Conservation (phyloP, 2,113 vertebrate species). For the Ardeotis arabs region DNA sequence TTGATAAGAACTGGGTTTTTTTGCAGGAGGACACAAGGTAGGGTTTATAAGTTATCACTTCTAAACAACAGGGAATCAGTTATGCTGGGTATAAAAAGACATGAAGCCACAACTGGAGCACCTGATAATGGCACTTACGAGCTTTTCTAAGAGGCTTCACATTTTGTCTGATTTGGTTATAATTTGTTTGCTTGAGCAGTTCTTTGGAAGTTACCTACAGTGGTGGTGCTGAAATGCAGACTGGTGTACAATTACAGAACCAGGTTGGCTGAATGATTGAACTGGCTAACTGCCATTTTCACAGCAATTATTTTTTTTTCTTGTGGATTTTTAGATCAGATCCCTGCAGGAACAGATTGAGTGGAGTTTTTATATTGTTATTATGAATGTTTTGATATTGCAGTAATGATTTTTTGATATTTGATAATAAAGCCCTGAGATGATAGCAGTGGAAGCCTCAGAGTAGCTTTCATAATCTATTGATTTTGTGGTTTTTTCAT, state of each 20-base stretch:
- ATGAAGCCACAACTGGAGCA: not conserved
- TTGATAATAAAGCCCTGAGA: conserved; percentile 46
- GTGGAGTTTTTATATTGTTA: conserved; percentile 43
- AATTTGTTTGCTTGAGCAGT: not conserved
- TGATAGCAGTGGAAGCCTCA: not conserved
- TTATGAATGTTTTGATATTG: conserved; percentile 48
- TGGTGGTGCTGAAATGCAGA: not conserved
- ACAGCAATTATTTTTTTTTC: conserved; percentile 11
- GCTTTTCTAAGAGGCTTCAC: not conserved
- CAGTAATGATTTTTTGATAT: conserved; percentile 58
- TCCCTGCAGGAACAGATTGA: conserved; percentile 63
- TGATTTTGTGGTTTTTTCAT: not conserved
- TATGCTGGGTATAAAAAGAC: not conserved
- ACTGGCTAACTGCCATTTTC: conserved; percentile 49
- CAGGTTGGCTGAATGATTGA: conserved; percentile 5
- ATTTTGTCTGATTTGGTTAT: not conserved
- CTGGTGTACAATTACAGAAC: not conserved
- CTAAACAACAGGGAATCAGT: not conserved
- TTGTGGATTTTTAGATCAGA: conserved; percentile 61
- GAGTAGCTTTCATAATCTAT: not conserved
- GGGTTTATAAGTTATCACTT: not conserved
- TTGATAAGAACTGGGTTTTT: not conserved
- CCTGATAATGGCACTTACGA: not conserved
- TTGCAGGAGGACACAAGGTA: not conserved
- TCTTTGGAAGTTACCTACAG: not conserved